Conservation (phyloP, 2,888 invertebrate genomes). For the Rotaria sp. region DNA sequence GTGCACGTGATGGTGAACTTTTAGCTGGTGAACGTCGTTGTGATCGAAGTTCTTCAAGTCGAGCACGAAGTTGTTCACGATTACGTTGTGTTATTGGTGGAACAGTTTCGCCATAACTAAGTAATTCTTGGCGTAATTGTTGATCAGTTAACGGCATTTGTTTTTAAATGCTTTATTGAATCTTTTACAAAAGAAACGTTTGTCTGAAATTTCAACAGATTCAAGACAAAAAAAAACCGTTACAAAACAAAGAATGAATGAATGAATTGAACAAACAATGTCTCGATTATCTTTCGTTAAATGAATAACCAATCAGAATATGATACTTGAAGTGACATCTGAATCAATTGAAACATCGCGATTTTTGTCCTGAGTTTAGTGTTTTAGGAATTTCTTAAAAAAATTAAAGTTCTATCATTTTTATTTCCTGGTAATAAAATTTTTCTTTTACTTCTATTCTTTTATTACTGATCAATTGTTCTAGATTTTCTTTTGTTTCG, state of each 20-base stretch:
- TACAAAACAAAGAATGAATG: neutral
- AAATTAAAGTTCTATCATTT: no score
- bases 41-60: neutral
- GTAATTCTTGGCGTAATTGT: neutral
- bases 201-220: neutral
- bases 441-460: no score
- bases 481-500: no score
- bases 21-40: neutral
- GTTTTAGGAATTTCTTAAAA: no score
- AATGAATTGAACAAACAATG: neutral
- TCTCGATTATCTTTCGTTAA: neutral
- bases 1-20: neutral
- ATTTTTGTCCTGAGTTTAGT: no score
- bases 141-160: neutral
- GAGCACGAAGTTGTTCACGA: neutral
- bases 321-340: neutral
- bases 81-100: conserved; percentile 20
- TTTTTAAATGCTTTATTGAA: neutral
- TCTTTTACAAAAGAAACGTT: neutral
- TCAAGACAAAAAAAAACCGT: neutral
- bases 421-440: no score
- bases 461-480: no score
- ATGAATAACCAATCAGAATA: neutral
- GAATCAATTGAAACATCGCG: neutral
- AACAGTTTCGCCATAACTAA: neutral